Percentiles rank a stretch among this genome's conserved stretches.
phyloP scores from a whole-genome alignment of 2,797 vertebrate genomes.

The Ambastaia sidthimunki region DNA sequence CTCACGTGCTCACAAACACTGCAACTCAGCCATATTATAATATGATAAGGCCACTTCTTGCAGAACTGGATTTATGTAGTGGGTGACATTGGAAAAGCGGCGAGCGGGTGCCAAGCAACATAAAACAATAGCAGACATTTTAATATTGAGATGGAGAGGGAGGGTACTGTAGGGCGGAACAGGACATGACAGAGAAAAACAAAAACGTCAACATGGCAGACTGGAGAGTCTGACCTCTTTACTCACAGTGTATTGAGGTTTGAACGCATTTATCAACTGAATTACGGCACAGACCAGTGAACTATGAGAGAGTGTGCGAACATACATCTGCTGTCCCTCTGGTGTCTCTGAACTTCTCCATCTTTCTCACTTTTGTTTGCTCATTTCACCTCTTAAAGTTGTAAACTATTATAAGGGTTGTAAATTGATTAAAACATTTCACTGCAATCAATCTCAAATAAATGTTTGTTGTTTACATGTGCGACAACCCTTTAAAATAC shows the following conservation, averaged over 20 bases:
- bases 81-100: constrained; percentile 66
- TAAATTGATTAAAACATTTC: too few species aligned
- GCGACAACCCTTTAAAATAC: background rate
- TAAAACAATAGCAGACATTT: constrained; percentile 77
- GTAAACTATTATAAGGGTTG: too few species aligned
- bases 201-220: constrained; percentile 45
- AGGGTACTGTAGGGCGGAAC: constrained; percentile 55
- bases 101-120: constrained; percentile 71
- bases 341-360: background rate
- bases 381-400: too few species aligned
- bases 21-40: constrained; percentile 58
- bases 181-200: constrained; percentile 22
- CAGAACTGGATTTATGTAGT: constrained; percentile 70
- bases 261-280: constrained; percentile 66
- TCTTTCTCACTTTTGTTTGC: background rate
- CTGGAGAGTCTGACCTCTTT: constrained; percentile 32
- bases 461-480: background rate
- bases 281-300: constrained; percentile 59
- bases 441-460: too few species aligned
- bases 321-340: constrained; percentile 27
- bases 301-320: constrained; percentile 43
- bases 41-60: constrained; percentile 71
- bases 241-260: constrained; percentile 58
- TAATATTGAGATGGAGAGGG: constrained; percentile 77
- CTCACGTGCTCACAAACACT: constrained; percentile 60